Conservation (phyloP, 2,797 vertebrate species). For the Tiaroga cobitis region DNA sequence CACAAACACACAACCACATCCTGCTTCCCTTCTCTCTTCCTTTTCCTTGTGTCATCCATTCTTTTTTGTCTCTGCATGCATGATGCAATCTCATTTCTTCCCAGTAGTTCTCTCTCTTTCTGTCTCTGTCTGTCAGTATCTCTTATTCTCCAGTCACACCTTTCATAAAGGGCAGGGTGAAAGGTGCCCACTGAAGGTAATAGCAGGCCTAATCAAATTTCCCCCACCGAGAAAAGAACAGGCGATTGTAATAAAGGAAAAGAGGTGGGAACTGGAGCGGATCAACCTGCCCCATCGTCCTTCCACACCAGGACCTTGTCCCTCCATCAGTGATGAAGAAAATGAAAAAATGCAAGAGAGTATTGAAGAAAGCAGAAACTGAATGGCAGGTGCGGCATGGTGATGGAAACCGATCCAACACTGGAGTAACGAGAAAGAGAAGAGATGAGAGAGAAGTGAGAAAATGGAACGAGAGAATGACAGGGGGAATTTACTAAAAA, state of each 20-base stretch:
- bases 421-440: constrained; percentile 60
- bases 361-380: constrained; percentile 50
- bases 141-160: constrained; percentile 38
- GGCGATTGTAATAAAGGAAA: constrained; percentile 40
- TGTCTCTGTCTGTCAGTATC: constrained; percentile 27
- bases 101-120: constrained; percentile 11
- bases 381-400: constrained; percentile 73
- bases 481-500: not conserved
- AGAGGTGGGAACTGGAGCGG: constrained; percentile 42
- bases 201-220: constrained; percentile 53
- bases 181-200: constrained; percentile 54
- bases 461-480: not conserved
- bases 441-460: constrained; percentile 20
- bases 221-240: constrained; percentile 49
- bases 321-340: constrained; percentile 41
- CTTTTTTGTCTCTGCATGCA: not conserved
- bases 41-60: constrained; percentile 51
- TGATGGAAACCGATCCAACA: constrained; percentile 74
- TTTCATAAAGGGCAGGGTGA: constrained; percentile 54
- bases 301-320: constrained; percentile 50
- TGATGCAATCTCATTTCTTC: constrained; percentile 9
- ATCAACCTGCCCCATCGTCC: constrained; percentile 62
- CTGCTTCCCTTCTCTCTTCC: not conserved
- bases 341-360: constrained; percentile 59
- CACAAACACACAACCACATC: not conserved